phyloP scores from a whole-genome alignment of 30 jellyfish, hydroid and myxozoan genomes.

The Pelagia noctiluca region DNA sequence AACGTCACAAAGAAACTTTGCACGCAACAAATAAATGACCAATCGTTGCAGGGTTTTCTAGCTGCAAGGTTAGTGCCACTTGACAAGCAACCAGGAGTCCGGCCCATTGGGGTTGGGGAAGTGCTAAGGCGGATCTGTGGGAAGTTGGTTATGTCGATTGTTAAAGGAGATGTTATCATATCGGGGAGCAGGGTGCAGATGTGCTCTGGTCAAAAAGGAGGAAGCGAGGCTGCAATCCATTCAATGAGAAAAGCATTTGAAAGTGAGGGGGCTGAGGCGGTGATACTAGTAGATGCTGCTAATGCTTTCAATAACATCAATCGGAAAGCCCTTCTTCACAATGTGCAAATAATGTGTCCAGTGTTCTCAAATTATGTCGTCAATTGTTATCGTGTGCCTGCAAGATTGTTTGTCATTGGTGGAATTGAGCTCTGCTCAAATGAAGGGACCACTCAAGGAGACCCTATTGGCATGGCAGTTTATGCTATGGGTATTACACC shows the following conservation, averaged over 20 bases:
- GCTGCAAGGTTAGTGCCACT: conserved; percentile 22
- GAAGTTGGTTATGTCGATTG: conserved; percentile 2
- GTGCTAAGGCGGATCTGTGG: conserved; percentile 27
- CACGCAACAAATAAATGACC: neutral
- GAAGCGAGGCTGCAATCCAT: conserved; percentile 47
- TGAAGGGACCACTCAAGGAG: conserved; percentile 18
- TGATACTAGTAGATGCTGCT: conserved; percentile 41
- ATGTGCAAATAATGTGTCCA: neutral
- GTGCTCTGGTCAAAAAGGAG: conserved; percentile 32
- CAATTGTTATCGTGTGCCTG: too few species aligned
- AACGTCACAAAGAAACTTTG: neutral
- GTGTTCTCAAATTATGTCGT: conserved; percentile 4
- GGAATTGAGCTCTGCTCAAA: too few species aligned
- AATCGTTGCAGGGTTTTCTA: neutral
- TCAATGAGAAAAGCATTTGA: conserved; percentile 21
- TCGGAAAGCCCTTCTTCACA: conserved; percentile 26
- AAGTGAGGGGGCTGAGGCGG: conserved; percentile 27
- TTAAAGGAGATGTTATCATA: neutral
- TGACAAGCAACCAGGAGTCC: conserved; percentile 22
- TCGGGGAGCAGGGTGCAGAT: neutral
- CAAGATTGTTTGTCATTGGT: too few species aligned
- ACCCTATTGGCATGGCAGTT: conserved; percentile 35
- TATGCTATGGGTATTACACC: conserved; percentile 31
- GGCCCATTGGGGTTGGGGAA: conserved; percentile 36
- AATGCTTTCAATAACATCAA: conserved; percentile 36